Evolutionary conservation across 2,797 vertebrate species (phyloP), one percentile per base, ranked within the genome.

Genomic region (Melanotaenia trifasciata): DNA sequence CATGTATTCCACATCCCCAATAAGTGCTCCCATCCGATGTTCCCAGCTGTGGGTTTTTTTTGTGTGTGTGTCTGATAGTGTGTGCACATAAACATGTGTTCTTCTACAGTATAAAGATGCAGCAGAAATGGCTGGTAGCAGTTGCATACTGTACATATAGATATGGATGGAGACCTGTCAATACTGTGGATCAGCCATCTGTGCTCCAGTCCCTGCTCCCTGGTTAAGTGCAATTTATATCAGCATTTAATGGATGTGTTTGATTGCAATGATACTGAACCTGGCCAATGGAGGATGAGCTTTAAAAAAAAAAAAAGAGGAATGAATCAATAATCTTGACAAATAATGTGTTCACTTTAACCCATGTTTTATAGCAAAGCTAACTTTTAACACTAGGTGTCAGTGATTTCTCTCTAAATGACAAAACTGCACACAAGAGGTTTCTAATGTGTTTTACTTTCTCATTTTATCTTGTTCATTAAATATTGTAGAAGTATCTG

Each of bases 121-220:
- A 74, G 64, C 28, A 36, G 36, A 81, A 85, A 82, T 80, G 63
- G 74, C 72, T 72, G 75, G 24, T 74, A 69, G 70, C 7, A 57
- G 82, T 84, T 90, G 83, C 86, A 76, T 84, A 51, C 50, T 24
- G 50, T 51, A 83, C 85, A 82, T 88, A 88, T 84, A 90, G 89
- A 92, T 90, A 90, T 83, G 85, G 82, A 87, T 38, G 68, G 72
- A 64, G 75, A 22, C 72, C 77, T 80, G 88, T 87, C 90, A 81
- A 93, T 94, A 92, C 66, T 72, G 56, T 60, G 69, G 28, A 69
- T 8, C 62, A 64, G 70, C 91, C 92, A 93, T 92, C 91, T 93
- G 90, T 92, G 89, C 89, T 82, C 78, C 62, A 57, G 64, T 77
- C 67, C 65, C 76, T 65, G 58, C 61, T 74, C 33, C 83, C 64